These are phyloP conservation scores for Dryocosmus kuriphilus DNA, from an alignment of 2,888 invertebrate species.

Conservation along the genomic window DNA sequence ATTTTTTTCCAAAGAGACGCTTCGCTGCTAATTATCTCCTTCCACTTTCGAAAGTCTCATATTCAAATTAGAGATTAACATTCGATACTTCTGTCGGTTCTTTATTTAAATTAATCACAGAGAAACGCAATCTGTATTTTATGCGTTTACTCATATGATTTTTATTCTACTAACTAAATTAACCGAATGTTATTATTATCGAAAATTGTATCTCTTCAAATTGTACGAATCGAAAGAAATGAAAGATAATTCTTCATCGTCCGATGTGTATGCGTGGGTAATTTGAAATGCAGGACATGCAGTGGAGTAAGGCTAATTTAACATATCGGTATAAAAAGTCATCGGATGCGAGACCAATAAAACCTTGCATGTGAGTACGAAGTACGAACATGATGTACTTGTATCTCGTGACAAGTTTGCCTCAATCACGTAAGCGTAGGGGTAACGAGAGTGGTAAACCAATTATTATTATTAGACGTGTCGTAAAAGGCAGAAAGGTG, in stretches of 20 bases:
- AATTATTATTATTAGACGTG: conserved; percentile 63
- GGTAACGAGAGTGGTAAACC: conserved; percentile 55
- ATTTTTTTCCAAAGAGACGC: conserved; percentile 17
- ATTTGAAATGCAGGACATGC: conserved; percentile 12
- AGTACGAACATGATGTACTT: conserved; percentile 46
- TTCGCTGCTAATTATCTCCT: conserved; percentile 25
- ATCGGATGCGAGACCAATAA: conserved; percentile 44
- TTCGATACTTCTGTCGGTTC: conserved; percentile 4
- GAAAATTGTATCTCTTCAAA: background rate
- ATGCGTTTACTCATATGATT: background rate
- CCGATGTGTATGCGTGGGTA: background rate
- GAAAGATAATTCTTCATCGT: background rate
- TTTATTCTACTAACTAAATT: background rate
- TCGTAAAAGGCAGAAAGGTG: conserved; percentile 25
- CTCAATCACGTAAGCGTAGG: conserved; percentile 61
- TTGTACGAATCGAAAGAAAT: background rate
- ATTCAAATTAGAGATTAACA: conserved; percentile 34
- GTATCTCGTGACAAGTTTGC: conserved; percentile 62
- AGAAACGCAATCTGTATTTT: background rate
- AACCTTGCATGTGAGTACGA: conserved; percentile 40
- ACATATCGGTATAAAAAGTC: conserved; percentile 3
- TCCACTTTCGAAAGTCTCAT: conserved; percentile 22
- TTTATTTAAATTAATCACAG: conserved; percentile 11
- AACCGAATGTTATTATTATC: background rate
- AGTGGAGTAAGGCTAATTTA: conserved; percentile 5